Evolutionary conservation across 2,888 invertebrate species (phyloP).

Genomic region (Ophraella communa): DNA sequence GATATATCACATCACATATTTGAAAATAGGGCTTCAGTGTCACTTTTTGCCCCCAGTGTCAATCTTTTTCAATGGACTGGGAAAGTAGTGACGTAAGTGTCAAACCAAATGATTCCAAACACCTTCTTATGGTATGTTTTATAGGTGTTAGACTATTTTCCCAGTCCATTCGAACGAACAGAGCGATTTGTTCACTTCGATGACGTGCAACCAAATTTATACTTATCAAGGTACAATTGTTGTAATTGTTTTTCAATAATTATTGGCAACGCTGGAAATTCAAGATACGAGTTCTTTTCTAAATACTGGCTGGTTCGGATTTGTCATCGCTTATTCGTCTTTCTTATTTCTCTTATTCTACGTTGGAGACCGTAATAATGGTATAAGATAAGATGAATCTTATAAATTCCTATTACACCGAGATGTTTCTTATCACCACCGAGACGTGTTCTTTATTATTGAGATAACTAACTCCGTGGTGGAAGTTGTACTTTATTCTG

Average conservation of each 20-base stretch:
- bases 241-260: not conserved
- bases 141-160: too few relatives aligned
- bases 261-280: not conserved
- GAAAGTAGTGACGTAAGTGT: too few relatives aligned
- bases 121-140: too few relatives aligned
- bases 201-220: too few relatives aligned
- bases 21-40: too few relatives aligned
- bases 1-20: too few relatives aligned
- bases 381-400: slow-evolving; percentile 36
- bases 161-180: too few relatives aligned
- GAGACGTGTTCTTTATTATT: slow-evolving; percentile 35
- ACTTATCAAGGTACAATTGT: too few relatives aligned
- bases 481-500: slow-evolving; percentile 21
- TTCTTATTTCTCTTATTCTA: slow-evolving; percentile 1
- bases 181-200: too few relatives aligned
- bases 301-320: slow-evolving; percentile 32
- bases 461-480: slow-evolving; percentile 27
- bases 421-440: slow-evolving; percentile 32
- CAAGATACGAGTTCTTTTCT: slow-evolving; percentile 36
- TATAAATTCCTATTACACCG: slow-evolving; percentile 38
- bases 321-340: slow-evolving; percentile 31
- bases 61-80: too few relatives aligned
- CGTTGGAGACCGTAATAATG: slow-evolving; percentile 34
- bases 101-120: too few relatives aligned
- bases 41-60: too few relatives aligned